Conservation (phyloP, 2,113 vertebrate genomes). For the Balaeniceps rex region DNA sequence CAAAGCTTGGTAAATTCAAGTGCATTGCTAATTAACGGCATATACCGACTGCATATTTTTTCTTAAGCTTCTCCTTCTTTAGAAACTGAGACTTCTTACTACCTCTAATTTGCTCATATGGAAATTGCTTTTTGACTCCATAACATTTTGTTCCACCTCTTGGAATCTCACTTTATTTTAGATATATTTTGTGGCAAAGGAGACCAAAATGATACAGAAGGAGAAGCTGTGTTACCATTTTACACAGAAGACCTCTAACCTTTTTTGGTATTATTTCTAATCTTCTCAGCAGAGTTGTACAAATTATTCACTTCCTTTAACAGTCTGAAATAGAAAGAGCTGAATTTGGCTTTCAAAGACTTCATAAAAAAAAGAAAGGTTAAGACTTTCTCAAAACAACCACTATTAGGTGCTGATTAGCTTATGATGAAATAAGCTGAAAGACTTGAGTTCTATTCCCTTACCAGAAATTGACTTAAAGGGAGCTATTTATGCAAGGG, state of each 20-base stretch:
- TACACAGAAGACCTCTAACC: background rate
- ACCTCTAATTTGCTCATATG: background rate
- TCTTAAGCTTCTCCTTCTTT: background rate
- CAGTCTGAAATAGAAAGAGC: background rate
- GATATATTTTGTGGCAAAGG: background rate
- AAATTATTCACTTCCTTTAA: background rate
- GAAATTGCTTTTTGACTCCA: background rate
- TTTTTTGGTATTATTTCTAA: background rate
- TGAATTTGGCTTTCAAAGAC: background rate
- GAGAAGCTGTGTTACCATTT: background rate
- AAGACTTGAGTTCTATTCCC: background rate
- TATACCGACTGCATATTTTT: background rate
- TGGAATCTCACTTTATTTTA: background rate
- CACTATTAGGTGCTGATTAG: background rate
- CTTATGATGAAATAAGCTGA: background rate
- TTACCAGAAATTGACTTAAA: background rate
- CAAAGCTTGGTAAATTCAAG: background rate
- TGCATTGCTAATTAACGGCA: background rate
- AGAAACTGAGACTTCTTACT: background rate
- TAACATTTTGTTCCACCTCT: constrained; percentile 9
- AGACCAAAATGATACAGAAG: background rate
- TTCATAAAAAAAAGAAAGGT: background rate
- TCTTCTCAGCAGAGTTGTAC: background rate
- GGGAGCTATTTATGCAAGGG: background rate
- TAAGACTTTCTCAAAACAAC: background rate